A percentile compares a stretch with the other conserved stretches of the same genome.
Evolutionary conservation across 2,888 invertebrate species (phyloP).

Genomic region (Drosophila mulleri): DNA sequence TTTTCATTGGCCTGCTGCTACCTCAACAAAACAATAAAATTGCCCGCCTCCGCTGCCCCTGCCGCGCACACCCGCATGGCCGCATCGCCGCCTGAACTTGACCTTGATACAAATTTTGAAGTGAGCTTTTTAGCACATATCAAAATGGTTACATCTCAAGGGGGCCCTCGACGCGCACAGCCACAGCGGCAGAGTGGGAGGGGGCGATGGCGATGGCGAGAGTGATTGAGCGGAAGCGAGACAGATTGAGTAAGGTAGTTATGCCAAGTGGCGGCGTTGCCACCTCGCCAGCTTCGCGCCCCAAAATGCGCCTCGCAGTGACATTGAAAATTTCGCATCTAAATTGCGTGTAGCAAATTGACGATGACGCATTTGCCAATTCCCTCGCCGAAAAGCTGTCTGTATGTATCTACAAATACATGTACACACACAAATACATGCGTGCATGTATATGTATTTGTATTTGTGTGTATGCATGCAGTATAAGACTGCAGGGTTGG

Average conservation of each 20-base stretch:
- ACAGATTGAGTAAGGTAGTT: constrained; percentile 26
- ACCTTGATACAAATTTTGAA: constrained; percentile 77
- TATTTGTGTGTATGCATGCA: background rate
- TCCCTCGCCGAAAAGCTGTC: constrained; percentile 1
- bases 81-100: constrained; percentile 66
- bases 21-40: constrained; percentile 70
- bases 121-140: constrained; percentile 80
- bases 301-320: constrained; percentile 48
- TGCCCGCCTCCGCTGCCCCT: background rate
- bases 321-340: constrained; percentile 79
- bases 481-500: constrained; percentile 61
- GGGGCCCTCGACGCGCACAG: constrained; percentile 42
- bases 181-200: background rate
- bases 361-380: constrained; percentile 72
- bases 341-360: constrained; percentile 73
- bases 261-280: constrained; percentile 44
- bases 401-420: constrained; percentile 25
- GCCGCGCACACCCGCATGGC: background rate
- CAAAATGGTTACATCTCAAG: constrained; percentile 78
- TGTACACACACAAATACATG: background rate
- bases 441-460: constrained; percentile 1
- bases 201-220: background rate
- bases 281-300: constrained; percentile 38
- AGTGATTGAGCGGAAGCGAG: constrained; percentile 2
- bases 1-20: constrained; percentile 62